Evolutionary conservation across 2,113 vertebrate genomes (phyloP).

Genomic region (Stegastes partitus): DNA sequence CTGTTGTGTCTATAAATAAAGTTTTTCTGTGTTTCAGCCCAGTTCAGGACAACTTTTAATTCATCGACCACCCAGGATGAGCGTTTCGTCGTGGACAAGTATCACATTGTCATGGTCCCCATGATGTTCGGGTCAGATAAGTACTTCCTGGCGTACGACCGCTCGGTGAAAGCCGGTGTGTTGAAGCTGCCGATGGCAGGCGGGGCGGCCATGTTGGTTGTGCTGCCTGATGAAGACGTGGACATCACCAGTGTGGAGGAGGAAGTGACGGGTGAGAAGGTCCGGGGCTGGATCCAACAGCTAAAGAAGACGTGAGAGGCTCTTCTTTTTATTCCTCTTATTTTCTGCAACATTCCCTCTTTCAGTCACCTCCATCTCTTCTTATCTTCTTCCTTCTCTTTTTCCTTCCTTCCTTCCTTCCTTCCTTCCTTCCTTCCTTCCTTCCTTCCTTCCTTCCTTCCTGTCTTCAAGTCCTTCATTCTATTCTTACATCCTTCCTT

Average conservation of each 20-base stretch:
- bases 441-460: no score
- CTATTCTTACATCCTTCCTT: no score
- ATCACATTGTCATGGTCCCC: slow-evolving; percentile 86
- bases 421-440: neutral
- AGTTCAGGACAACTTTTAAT: slow-evolving; percentile 89
- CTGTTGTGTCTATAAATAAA: slow-evolving; percentile 1
- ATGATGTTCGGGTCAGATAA: slow-evolving; percentile 90
- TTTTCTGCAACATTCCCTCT: neutral
- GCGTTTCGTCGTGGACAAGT: slow-evolving; percentile 90
- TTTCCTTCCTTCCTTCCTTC: neutral
- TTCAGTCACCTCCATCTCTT: neutral
- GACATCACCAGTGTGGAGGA: slow-evolving; percentile 89
- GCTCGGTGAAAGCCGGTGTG: slow-evolving; percentile 84
- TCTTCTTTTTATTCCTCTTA: neutral
- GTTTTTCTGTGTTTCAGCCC: slow-evolving; percentile 74
- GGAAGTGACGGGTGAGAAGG: slow-evolving; percentile 84
- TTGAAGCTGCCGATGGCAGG: slow-evolving; percentile 89
- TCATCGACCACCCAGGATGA: slow-evolving; percentile 81
- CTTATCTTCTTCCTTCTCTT: neutral
- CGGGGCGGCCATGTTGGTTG: slow-evolving; percentile 88
- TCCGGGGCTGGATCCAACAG: slow-evolving; percentile 87
- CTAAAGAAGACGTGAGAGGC: slow-evolving; percentile 86
- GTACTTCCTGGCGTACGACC: slow-evolving; percentile 88
- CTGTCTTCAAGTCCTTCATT: neutral
- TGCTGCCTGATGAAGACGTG: slow-evolving; percentile 86